Percentiles rank a stretch among this genome's conserved stretches.
Conservation (phyloP, 37 sponge, comb jelly and placozoan species). For the Halisarca cf. caerulea region DNA sequence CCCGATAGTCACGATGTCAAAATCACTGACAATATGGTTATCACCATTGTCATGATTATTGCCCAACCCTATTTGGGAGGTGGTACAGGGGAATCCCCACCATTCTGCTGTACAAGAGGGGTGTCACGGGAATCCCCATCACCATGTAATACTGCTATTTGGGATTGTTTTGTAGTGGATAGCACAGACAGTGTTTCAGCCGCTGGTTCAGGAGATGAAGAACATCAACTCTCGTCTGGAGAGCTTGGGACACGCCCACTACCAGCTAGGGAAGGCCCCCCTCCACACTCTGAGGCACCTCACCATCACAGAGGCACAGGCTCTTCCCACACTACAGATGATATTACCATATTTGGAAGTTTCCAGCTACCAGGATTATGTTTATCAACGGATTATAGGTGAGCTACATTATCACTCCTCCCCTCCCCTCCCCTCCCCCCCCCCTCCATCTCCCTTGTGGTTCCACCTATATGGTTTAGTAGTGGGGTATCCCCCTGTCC, state of each 20-base stretch:
- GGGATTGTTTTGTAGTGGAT: slow-evolving; percentile 58
- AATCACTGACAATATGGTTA: no score
- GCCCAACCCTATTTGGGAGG: no score
- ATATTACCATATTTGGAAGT: slow-evolving; percentile 82
- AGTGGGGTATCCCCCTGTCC: neutral
- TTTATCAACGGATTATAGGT: slow-evolving; percentile 79
- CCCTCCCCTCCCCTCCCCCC: no score
- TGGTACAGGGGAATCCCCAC: no score
- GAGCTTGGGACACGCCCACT: neutral
- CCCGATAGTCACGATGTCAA: no score
- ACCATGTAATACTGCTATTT: no score
- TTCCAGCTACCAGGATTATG: slow-evolving; percentile 84
- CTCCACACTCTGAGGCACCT: slow-evolving; percentile 36
- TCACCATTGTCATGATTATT: no score
- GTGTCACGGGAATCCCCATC: no score
- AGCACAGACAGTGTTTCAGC: slow-evolving; percentile 56
- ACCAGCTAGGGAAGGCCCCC: slow-evolving; percentile 7
- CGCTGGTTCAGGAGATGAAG: slow-evolving; percentile 62
- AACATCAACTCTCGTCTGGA: slow-evolving; percentile 58
- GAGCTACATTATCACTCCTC: neutral
- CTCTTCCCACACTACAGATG: slow-evolving; percentile 57
- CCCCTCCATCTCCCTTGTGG: no score
- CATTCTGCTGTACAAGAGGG: no score
- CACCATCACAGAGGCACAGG: slow-evolving; percentile 35
- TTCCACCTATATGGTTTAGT: no score